Percentiles rank a stretch among this genome's conserved stretches.
These are phyloP conservation scores for Casuarius casuarius DNA, from an alignment of 2,113 vertebrate species.

Conservation along the genomic window DNA sequence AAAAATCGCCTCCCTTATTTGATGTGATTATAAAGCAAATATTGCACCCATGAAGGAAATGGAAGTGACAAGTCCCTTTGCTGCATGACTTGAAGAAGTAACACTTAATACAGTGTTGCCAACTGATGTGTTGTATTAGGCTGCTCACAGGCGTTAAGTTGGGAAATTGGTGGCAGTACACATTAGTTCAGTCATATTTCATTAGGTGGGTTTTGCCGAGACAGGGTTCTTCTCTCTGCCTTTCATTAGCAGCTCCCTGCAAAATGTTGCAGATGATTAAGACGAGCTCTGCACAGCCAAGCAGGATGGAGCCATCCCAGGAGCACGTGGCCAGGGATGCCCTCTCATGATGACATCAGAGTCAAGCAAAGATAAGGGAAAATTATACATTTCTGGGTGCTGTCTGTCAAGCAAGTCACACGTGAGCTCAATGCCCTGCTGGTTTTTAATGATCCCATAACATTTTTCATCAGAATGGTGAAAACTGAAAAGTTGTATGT, in stretches of 20 bases:
- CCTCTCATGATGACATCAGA: not conserved
- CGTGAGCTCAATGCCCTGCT: rapidly evolving
- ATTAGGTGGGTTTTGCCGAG: not conserved
- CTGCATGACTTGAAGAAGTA: not conserved
- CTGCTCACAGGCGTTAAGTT: not conserved
- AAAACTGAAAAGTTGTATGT: not conserved
- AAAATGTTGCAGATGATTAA: not conserved
- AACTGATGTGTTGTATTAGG: not conserved
- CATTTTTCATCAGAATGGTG: not conserved
- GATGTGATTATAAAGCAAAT: not conserved
- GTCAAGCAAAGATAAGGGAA: not conserved
- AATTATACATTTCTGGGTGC: not conserved
- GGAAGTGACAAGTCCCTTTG: not conserved
- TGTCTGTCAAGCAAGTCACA: not conserved
- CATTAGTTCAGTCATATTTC: not conserved
- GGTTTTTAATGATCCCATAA: not conserved
- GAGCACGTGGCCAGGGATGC: not conserved
- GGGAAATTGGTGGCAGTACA: not conserved
- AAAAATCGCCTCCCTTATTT: not conserved
- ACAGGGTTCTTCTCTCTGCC: not conserved
- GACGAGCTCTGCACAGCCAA: rapidly evolving
- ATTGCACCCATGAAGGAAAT: not conserved
- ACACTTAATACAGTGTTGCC: not conserved
- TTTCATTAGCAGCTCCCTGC: not conserved
- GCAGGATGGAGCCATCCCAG: rapidly evolving